These are phyloP conservation scores for Apamea epomidion DNA, from an alignment of 2,888 invertebrate genomes.

Conservation along the genomic window DNA sequence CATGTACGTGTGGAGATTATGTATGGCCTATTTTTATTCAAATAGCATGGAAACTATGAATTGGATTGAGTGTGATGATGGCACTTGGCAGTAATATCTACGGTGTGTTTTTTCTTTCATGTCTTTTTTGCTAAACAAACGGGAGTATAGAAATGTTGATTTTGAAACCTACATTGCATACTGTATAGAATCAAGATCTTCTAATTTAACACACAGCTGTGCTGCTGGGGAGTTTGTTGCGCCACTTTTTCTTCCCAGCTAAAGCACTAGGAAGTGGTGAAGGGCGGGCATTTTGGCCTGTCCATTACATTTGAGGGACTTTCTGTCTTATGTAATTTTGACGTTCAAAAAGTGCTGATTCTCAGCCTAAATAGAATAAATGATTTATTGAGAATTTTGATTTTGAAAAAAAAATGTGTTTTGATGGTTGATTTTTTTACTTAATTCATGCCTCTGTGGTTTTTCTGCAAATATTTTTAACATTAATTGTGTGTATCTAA, in stretches of 20 bases:
- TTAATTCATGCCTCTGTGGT: neutral
- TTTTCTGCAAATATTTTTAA: neutral
- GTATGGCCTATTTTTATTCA: slow-evolving; percentile 69
- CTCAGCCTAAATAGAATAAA: neutral
- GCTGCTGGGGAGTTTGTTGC: neutral
- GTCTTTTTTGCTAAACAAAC: slow-evolving; percentile 2
- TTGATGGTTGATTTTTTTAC: neutral
- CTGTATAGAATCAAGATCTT: neutral
- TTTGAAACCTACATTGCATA: neutral
- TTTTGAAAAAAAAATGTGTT: too few relatives aligned
- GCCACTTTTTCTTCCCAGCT: neutral
- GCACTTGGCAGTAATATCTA: slow-evolving; percentile 39
- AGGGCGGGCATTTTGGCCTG: neutral
- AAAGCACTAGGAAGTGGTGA: neutral
- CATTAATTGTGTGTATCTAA: neutral
- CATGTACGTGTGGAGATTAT: slow-evolving; percentile 67
- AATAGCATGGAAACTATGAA: slow-evolving; percentile 68
- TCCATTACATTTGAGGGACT: neutral
- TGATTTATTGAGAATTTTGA: neutral
- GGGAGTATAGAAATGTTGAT: too few relatives aligned
- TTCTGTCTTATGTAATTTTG: neutral
- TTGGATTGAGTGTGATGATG: slow-evolving; percentile 61
- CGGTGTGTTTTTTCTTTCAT: slow-evolving; percentile 6
- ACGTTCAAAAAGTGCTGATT: neutral
- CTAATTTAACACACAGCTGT: neutral